Percentiles rank a stretch among this genome's conserved stretches.
Conservation (phyloP, 2,888 invertebrate genomes). For the Teleogryllus oceanicus region DNA sequence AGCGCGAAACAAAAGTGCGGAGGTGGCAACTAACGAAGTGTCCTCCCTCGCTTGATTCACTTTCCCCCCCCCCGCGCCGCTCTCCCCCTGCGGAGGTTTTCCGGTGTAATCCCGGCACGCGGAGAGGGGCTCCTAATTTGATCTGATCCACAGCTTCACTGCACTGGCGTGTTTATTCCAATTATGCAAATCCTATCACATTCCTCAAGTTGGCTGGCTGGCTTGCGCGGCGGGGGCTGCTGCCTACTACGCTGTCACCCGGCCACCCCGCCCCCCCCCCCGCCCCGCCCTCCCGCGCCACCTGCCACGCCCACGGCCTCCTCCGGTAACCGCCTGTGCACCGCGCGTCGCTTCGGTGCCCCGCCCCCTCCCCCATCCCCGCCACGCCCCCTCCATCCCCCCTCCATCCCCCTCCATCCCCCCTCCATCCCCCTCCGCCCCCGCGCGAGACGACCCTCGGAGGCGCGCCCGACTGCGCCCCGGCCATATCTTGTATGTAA, state of each 20-base stretch:
- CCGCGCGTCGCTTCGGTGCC: too few relatives aligned
- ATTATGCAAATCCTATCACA: constrained; percentile 37
- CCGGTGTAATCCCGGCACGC: constrained; percentile 11
- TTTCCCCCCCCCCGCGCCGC: neutral
- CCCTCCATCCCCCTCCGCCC: constrained; percentile 21
- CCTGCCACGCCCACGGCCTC: neutral
- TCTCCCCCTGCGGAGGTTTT: neutral
- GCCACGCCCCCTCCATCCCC: too few relatives aligned
- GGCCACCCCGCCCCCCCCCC: too few relatives aligned
- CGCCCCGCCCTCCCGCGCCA: neutral
- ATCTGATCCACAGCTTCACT: constrained; percentile 44
- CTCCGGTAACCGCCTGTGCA: constrained; percentile 23
- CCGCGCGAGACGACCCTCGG: neutral
- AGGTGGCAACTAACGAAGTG: constrained; percentile 4
- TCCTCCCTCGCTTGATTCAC: neutral
- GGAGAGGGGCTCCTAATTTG: constrained; percentile 44
- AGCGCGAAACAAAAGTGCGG: constrained; percentile 9
- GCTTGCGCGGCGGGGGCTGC: constrained; percentile 33
- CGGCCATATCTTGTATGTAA: constrained; percentile 45
- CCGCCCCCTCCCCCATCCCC: too few relatives aligned
- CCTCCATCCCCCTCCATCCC: neutral
- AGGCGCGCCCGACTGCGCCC: constrained; percentile 20
- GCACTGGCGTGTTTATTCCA: constrained; percentile 46
- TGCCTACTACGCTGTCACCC: neutral
- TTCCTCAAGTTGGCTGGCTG: constrained; percentile 34